Evolutionary conservation across 2,888 invertebrate genomes (phyloP), one percentile per base, ranked within the genome.

Genomic region (Cryptocephalus primarius): DNA sequence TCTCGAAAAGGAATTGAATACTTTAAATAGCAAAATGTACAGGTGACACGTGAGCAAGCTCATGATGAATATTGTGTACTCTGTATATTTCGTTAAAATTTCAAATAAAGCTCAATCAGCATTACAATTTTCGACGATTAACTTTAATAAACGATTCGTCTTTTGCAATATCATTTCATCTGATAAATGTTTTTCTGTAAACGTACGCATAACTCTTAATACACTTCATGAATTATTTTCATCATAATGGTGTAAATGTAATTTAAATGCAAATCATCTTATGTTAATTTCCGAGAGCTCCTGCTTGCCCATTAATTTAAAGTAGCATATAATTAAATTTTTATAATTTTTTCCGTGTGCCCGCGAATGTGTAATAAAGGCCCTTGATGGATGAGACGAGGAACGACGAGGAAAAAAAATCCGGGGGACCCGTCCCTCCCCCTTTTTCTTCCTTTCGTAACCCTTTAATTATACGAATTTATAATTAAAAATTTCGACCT

Each of bases 311-410:
- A 78, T 77, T 77, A 75, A 76, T 78, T 57, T 78, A 79, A 79
- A 79, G 78, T 77, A 79, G 78, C 77, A 78, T 75, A 78, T 79
- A 79, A 79, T 79, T 79, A 76, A 78, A 78, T 79, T 79, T 78
- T 67, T 66, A 56, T 57, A 56, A 63, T 66, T 67, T 66, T 63
- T 67, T 66, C 61, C 61, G 36, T 36, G 36, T 39, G 49, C 56
- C 60, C 58, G 64, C 61, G 63, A 67, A 68, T 67, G 66, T 64
- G 63, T 63, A 65, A 62, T 63, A 61, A 55, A 56, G 60, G 58
- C 57, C 54, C 54, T 54, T 64, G 62, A 64, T 65, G 62, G 60
- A 65, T 65, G 65, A 58, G 36, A 43, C 42, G 44, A 22, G 22
- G 22, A 22, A 22, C 22, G 22, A 22, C 22, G 22, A 22, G 22